Conservation (phyloP, 2,113 vertebrate genomes). For the Isurus oxyrinchus region DNA sequence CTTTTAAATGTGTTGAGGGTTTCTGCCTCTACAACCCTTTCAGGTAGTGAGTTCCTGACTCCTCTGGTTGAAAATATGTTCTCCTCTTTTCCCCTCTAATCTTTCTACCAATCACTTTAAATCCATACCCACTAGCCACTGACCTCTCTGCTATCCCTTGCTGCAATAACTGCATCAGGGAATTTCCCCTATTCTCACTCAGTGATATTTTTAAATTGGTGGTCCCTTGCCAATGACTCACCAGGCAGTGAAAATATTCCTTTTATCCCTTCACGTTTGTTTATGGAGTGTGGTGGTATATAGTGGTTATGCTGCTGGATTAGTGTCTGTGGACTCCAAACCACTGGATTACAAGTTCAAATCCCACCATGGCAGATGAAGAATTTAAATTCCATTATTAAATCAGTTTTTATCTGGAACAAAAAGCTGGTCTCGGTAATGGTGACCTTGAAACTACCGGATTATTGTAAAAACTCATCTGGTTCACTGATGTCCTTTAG, state of each 20-base stretch:
- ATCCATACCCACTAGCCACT: no score
- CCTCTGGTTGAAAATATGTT: no score
- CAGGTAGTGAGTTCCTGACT: no score
- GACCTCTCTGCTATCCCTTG: not conserved
- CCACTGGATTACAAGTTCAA: no score
- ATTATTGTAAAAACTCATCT: not conserved
- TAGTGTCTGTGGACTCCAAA: not conserved
- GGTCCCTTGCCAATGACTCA: not conserved
- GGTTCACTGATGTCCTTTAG: not conserved
- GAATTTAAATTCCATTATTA: not conserved
- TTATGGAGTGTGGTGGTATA: not conserved
- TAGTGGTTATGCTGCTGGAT: not conserved
- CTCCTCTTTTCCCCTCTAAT: no score
- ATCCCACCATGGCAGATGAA: not conserved
- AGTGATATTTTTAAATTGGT: not conserved
- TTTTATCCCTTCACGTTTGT: not conserved
- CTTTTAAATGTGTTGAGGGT: no score
- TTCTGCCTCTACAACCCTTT: no score
- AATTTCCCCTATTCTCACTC: not conserved
- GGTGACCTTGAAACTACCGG: not conserved
- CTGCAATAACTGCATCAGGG: not conserved
- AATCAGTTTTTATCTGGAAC: not conserved
- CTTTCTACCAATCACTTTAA: no score
- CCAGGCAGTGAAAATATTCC: not conserved
- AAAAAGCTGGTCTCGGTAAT: not conserved